phyloP scores from a whole-genome alignment of 2,797 vertebrate species.

The Hapalemur alaotrensis region DNA sequence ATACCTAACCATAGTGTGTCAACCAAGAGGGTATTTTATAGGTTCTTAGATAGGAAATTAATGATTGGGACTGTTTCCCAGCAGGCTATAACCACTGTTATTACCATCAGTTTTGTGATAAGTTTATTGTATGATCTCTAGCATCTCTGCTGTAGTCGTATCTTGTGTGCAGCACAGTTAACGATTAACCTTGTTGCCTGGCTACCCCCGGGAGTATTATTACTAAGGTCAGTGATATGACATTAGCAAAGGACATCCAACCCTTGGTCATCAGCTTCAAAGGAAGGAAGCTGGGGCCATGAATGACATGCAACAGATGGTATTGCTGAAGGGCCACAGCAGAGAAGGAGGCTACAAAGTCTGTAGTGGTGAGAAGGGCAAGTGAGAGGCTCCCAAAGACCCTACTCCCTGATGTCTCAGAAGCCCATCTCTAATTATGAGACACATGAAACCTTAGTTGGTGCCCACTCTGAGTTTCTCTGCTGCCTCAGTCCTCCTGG shows the following conservation, averaged over 20 bases:
- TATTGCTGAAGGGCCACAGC: not conserved
- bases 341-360: not conserved
- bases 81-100: not conserved
- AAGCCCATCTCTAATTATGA: not conserved
- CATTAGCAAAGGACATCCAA: not conserved
- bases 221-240: not conserved
- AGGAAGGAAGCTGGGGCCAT: not conserved
- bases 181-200: not conserved
- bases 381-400: not conserved
- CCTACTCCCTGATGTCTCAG: not conserved
- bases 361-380: not conserved
- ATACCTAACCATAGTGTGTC: not conserved
- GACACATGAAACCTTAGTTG: not conserved
- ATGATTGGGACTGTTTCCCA: constrained; percentile 11
- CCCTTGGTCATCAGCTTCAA: not conserved
- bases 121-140: not conserved
- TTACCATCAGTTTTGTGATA: not conserved
- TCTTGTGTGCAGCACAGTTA: not conserved
- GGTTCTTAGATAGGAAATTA: constrained; percentile 11
- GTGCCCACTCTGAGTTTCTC: not conserved
- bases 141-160: not conserved
- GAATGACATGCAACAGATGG: not conserved
- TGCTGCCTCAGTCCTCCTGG: not conserved
- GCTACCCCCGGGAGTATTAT: not conserved
- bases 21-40: constrained; percentile 23